Base-by-base conservation (phyloP, 2,797 vertebrate genomes). In the Oophaga sylvatica region DNA sequence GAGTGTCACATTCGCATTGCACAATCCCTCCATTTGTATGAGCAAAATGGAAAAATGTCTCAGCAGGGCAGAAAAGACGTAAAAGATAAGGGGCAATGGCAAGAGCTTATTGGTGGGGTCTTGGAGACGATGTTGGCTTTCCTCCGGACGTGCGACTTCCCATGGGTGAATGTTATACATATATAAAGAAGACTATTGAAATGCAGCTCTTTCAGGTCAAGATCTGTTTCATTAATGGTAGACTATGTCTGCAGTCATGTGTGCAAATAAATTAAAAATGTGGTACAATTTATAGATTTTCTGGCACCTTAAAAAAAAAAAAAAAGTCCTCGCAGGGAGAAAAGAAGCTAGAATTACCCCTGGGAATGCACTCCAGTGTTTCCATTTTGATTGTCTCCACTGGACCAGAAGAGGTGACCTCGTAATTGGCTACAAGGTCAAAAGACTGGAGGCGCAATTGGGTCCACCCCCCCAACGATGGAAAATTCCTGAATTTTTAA, bases 1-100 rank as follows among this genome's bases (percentile, higher is more conserved):
- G 20, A 77, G 83, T 68, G 87, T 85, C 87, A 88, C 63, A 88
- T 77, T 81, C 57, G 19, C 83, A 79, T 31, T 67, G 78, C 71
- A 89, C 84, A 89, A 86, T 65, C 80, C 60, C 71, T 78, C 59
- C 80, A 53, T 82, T 70, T 86, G 79, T 86, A 78, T 35, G 84
- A 2, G 70, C 31, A 78, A 35, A 63, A 65, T 57, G 20, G 11
- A 11, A 84, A 67, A 81, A 81, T 16, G 41, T 81, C 70, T 29
- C 15, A 20, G 57, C 41, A n/a, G 65, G 87, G 26, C 68, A 77
- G 75, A 68, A 68, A 8, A 81, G 48, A 67, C 45, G 71, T 53
- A 57, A 81, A 56, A 60, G 78, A 77, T 86, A 67, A 70, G 67
- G 35, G 17, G 75, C 75, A n/a, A 45, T 41, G 41, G 73, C 29